Conservation (phyloP, 2,797 vertebrate species). For the Urosaurus nigricauda region DNA sequence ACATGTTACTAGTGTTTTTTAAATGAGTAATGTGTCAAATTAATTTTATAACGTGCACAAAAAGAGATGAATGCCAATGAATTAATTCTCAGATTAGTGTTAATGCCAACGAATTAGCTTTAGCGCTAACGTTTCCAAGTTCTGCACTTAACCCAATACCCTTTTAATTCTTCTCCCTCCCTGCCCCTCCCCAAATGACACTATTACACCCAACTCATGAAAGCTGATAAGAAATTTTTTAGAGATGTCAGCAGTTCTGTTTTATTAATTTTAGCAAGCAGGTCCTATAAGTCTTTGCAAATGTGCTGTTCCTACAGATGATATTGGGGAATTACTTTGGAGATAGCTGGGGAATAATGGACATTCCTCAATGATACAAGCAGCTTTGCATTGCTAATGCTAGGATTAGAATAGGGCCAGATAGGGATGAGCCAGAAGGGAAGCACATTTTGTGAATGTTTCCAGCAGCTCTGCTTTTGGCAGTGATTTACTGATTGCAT, state of each 20-base stretch:
- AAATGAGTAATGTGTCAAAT: no score
- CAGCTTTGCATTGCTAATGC: background rate
- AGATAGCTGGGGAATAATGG: conserved; percentile 1
- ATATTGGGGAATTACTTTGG: conserved; percentile 2
- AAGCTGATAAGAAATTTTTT: background rate
- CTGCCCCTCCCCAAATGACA: background rate
- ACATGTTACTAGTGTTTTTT: no score
- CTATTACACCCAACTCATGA: background rate
- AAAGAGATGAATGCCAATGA: no score
- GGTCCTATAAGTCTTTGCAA: background rate
- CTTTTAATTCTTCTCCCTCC: background rate
- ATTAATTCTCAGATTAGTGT: no score
- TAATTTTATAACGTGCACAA: no score
- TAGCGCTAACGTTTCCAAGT: no score
- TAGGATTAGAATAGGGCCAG: background rate
- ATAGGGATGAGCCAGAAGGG: background rate
- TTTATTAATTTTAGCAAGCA: conserved; percentile 13
- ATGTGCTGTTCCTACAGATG: background rate
- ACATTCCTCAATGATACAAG: background rate
- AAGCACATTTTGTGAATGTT: background rate
- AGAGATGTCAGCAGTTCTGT: background rate
- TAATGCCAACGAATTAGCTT: no score
- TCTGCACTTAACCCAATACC: background rate
- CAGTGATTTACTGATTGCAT: background rate
- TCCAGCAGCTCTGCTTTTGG: background rate